These are phyloP conservation scores for Gambusia yucatana DNA, from an alignment of 2,797 vertebrate species.

Conservation along the genomic window DNA sequence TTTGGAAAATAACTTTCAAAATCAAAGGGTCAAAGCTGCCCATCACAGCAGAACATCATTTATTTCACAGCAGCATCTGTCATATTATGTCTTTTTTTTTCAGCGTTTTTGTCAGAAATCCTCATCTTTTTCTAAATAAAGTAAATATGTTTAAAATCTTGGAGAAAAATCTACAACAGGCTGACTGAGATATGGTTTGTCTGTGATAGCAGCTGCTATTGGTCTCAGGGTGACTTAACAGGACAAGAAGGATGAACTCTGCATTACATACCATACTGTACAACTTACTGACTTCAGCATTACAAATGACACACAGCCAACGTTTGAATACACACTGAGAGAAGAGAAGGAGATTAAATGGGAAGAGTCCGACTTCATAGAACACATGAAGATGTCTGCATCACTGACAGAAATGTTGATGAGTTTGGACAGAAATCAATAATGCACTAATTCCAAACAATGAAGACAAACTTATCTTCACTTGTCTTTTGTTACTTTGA, in stretches of 20 bases:
- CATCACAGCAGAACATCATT: slow-evolving; percentile 10
- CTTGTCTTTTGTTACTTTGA: background rate
- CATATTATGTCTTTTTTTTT: background rate
- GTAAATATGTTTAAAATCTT: background rate
- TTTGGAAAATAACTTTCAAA: slow-evolving; percentile 21
- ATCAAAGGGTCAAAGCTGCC: slow-evolving; percentile 11
- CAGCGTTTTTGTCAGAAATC: background rate
- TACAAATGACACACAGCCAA: background rate
- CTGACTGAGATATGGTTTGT: background rate
- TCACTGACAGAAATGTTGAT: background rate
- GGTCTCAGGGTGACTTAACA: background rate
- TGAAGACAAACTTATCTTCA: background rate
- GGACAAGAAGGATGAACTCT: background rate
- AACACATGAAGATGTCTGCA: background rate
- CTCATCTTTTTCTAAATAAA: background rate
- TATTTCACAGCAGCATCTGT: background rate
- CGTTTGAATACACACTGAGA: background rate
- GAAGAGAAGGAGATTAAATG: background rate
- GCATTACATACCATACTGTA: background rate
- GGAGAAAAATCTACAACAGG: background rate
- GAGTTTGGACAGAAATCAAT: background rate
- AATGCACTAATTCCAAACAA: background rate
- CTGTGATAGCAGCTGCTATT: background rate
- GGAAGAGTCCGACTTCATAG: background rate
- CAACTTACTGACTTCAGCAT: background rate